Percentiles rank a stretch among this genome's conserved stretches.
Evolutionary conservation across 1,140 invertebrate genomes (phyloP).

Genomic region (Ectropis grisescens): DNA sequence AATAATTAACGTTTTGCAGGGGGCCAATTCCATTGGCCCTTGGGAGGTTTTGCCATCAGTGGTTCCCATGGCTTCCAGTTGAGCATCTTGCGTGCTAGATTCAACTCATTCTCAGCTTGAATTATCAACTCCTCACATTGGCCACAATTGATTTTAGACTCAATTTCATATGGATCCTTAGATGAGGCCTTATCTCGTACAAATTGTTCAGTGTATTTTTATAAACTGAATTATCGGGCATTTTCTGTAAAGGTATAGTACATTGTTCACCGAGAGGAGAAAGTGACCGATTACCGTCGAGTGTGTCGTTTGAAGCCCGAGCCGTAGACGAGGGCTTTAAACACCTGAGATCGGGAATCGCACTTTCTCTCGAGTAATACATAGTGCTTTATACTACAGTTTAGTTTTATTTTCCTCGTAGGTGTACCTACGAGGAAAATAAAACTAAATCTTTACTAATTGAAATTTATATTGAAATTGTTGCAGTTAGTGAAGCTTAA

Average conservation of each 20-base stretch:
- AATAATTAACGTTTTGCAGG: conserved; percentile 67
- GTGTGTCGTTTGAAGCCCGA: too few species aligned
- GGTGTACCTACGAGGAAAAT: too few species aligned
- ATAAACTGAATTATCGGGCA: conserved; percentile 88
- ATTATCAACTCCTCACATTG: conserved; percentile 94
- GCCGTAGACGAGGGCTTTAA: too few species aligned
- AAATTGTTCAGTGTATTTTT: conserved; percentile 89
- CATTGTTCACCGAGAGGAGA: too few species aligned
- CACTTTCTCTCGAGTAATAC: too few species aligned
- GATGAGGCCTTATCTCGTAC: conserved; percentile 80
- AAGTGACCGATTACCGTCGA: too few species aligned
- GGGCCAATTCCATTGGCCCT: conserved; percentile 96
- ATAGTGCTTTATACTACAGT: too few species aligned
- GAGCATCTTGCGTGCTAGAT: conserved; percentile 86
- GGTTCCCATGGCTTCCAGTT: conserved; percentile 96
- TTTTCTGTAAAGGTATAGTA: conserved; percentile 82
- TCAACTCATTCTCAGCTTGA: conserved; percentile 91
- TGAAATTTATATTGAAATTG: too few species aligned
- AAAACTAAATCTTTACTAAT: too few species aligned
- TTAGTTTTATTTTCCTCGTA: too few species aligned
- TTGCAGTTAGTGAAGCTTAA: too few species aligned
- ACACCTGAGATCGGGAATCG: too few species aligned
- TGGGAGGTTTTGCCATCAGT: conserved; percentile 78
- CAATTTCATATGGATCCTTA: conserved; percentile 75
- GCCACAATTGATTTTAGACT: conserved; percentile 89